A percentile compares a stretch with the other conserved stretches of the same genome.
phyloP scores from a whole-genome alignment of 1,140 invertebrate species.

The Apocrypta bakeri region DNA sequence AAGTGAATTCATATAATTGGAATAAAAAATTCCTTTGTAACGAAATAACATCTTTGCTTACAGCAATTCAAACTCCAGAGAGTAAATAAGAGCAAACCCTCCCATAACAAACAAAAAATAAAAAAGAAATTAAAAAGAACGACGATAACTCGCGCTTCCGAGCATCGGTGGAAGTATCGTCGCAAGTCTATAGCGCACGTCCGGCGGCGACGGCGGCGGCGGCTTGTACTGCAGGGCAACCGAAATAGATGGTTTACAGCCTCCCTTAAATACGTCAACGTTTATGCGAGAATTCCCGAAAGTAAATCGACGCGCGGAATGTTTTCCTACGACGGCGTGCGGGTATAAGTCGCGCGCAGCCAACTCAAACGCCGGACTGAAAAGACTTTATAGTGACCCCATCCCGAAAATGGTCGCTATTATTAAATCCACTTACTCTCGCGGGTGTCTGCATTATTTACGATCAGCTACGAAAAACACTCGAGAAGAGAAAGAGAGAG shows the following conservation, averaged over 20 bases:
- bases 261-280: conserved; percentile 73
- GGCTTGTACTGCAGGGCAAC: conserved; percentile 53
- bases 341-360: conserved; percentile 61
- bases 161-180: neutral
- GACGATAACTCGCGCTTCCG: neutral
- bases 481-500: neutral
- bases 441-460: conserved; percentile 37
- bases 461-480: conserved; percentile 44
- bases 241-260: conserved; percentile 73
- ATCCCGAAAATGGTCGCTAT: conserved; percentile 58
- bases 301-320: conserved; percentile 72
- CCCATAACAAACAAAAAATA: no score
- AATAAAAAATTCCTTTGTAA: no score
- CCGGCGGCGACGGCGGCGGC: conserved; percentile 34
- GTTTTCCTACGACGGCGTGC: conserved; percentile 66
- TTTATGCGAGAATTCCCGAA: conserved; percentile 70
- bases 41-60: no score
- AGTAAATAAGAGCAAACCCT: no score
- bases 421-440: conserved; percentile 62
- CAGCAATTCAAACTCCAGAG: no score
- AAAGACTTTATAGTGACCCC: conserved; percentile 43
- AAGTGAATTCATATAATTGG: no score
- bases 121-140: no score
- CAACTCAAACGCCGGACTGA: conserved; percentile 63
- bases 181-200: conserved; percentile 3